Evolutionary conservation across 1,140 invertebrate genomes (phyloP).

Genomic region (Hyles vespertilio): DNA sequence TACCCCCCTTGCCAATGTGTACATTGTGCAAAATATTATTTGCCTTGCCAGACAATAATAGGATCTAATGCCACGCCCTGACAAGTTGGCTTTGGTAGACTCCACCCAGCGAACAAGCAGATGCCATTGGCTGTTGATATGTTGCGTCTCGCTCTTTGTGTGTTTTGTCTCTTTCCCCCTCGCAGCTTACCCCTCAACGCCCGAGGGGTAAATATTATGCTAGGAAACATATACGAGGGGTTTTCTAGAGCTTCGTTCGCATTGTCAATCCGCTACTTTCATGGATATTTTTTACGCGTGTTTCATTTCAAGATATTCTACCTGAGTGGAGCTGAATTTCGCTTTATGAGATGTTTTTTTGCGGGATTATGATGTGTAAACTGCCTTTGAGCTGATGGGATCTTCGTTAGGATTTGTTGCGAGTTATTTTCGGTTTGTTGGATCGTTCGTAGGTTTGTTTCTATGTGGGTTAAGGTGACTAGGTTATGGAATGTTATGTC

Average conservation of each 20-base stretch:
- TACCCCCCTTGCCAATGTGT: slow-evolving; percentile 67
- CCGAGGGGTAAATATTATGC: slow-evolving; percentile 73
- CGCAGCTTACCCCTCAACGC: slow-evolving; percentile 69
- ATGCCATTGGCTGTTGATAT: slow-evolving; percentile 41
- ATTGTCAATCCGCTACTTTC: slow-evolving; percentile 58
- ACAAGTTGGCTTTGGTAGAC: slow-evolving; percentile 67
- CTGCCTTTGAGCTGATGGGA: not conserved
- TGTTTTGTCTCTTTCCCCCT: slow-evolving; percentile 30
- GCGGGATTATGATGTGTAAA: slow-evolving; percentile 42
- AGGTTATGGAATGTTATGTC: no score
- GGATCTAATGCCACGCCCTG: slow-evolving; percentile 70
- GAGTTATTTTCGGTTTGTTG: no score
- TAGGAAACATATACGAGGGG: slow-evolving; percentile 71
- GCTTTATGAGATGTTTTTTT: slow-evolving; percentile 69
- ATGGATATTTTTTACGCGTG: slow-evolving; percentile 66
- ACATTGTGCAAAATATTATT: slow-evolving; percentile 75
- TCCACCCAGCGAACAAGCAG: slow-evolving; percentile 41
- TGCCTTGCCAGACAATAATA: slow-evolving; percentile 73
- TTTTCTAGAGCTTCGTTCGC: slow-evolving; percentile 49
- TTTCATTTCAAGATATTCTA: slow-evolving; percentile 64
- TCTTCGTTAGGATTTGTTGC: slow-evolving; percentile 23
- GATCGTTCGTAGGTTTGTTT: no score
- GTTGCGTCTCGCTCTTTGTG: slow-evolving; percentile 27
- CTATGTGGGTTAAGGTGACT: no score
- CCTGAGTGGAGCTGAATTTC: slow-evolving; percentile 69